These are phyloP conservation scores for Lasioglossum albipes DNA, from an alignment of 1,140 invertebrate species.

Conservation along the genomic window DNA sequence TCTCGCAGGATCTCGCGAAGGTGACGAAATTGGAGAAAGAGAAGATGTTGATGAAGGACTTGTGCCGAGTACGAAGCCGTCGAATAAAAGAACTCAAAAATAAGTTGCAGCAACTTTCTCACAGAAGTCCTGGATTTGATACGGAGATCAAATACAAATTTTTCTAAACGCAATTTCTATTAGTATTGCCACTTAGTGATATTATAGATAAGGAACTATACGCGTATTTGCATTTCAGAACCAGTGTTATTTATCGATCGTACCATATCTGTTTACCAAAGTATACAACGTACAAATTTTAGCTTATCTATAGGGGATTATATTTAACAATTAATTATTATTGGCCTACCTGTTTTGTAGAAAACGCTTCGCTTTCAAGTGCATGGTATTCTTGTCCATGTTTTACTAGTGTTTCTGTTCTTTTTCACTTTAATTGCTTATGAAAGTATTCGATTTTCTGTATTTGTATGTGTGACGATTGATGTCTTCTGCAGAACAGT, in stretches of 20 bases:
- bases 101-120: slow-evolving; percentile 55
- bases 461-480: slow-evolving; percentile 74
- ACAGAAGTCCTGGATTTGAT: neutral
- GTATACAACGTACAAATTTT: neutral
- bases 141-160: neutral
- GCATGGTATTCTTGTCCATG: neutral
- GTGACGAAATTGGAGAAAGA: slow-evolving; percentile 67
- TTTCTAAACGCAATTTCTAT: neutral
- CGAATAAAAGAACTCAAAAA: slow-evolving; percentile 64
- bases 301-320: neutral
- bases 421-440: neutral
- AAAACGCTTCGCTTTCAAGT: neutral
- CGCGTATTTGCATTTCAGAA: neutral
- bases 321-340: neutral
- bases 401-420: neutral
- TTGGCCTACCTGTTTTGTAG: neutral
- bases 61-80: slow-evolving; percentile 60
- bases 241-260: neutral
- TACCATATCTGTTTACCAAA: neutral
- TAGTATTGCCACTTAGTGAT: neutral
- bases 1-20: slow-evolving; percentile 57
- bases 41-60: slow-evolving; percentile 61
- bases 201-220: neutral
- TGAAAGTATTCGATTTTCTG: slow-evolving; percentile 48
- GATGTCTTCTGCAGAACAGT: slow-evolving; percentile 31